Conservation (phyloP, 2,888 invertebrate genomes). For the Agrotis segetum region DNA sequence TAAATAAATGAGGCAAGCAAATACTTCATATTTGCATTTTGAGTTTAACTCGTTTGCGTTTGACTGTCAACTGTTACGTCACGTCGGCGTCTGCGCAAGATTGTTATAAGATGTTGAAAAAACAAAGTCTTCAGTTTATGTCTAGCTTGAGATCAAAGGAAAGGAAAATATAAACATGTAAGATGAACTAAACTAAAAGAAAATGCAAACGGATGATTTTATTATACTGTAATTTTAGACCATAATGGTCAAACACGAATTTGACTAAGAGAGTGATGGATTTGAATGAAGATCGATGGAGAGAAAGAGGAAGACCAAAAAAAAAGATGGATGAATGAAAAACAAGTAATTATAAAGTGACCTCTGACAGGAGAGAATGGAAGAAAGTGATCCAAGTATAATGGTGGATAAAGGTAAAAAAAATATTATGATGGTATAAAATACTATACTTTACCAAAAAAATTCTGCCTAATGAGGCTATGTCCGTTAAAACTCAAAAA, state of each 20-base stretch:
- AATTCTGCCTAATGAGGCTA: too few species aligned
- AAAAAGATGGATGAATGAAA: too few species aligned
- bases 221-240: neutral
- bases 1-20: constrained; percentile 25
- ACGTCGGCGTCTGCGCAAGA: constrained; percentile 23
- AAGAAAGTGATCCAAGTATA: too few species aligned
- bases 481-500: neutral
- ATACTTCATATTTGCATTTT: constrained; percentile 32
- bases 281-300: too few species aligned
- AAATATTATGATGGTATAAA: too few species aligned
- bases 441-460: too few species aligned
- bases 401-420: too few species aligned
- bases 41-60: constrained; percentile 5
- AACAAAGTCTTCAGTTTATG: neutral
- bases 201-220: neutral
- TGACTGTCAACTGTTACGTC: constrained; percentile 41
- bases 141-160: constrained; percentile 20
- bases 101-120: constrained; percentile 8
- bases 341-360: too few species aligned
- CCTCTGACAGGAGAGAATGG: too few species aligned
- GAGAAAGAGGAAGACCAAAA: too few species aligned
- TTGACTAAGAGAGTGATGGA: too few species aligned
- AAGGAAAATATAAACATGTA: neutral
- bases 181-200: neutral
- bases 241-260: too few species aligned